Conservation (phyloP, 1,140 invertebrate species). For the Vollenhovia emeryi region DNA sequence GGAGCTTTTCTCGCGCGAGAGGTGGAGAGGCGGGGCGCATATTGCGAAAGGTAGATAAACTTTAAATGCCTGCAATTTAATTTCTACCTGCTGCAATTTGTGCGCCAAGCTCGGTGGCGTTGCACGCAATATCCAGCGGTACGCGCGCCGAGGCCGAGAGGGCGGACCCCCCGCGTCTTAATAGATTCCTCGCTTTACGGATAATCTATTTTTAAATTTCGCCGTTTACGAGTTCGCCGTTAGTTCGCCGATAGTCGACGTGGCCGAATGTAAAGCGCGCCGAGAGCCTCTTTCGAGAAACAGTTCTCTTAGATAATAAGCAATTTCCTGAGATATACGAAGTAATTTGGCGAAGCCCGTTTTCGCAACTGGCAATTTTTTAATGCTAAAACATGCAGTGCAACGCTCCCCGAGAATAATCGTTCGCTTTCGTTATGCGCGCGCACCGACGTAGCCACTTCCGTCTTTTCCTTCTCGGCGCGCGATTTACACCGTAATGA, state of each 20-base stretch:
- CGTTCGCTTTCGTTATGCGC: neutral
- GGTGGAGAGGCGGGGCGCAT: neutral
- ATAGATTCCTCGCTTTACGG: slow-evolving; percentile 52
- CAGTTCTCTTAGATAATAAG: slow-evolving; percentile 62
- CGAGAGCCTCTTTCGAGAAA: slow-evolving; percentile 42
- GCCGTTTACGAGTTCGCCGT: slow-evolving; percentile 43
- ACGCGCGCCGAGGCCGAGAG: neutral
- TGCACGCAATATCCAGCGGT: neutral
- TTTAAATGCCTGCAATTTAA: slow-evolving; percentile 47
- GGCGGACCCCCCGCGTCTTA: slow-evolving; percentile 28
- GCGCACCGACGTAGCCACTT: neutral
- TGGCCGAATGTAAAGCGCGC: slow-evolving; percentile 28
- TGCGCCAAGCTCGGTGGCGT: neutral
- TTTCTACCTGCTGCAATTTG: slow-evolving; percentile 42
- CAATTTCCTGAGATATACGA: slow-evolving; percentile 64
- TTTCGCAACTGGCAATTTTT: slow-evolving; percentile 63
- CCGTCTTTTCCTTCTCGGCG: neutral
- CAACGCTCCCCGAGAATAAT: slow-evolving; percentile 15
- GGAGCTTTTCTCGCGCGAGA: neutral
- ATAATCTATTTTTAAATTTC: slow-evolving; percentile 57
- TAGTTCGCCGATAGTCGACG: slow-evolving; percentile 35
- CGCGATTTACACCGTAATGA: neutral
- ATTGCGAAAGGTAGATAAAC: slow-evolving; percentile 5
- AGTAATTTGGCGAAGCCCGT: slow-evolving; percentile 56
- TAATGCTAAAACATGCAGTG: slow-evolving; percentile 41